Percentiles rank a stretch among this genome's conserved stretches.
Conservation (phyloP, 2,888 invertebrate genomes). For the Phytoseiulus persimilis region DNA sequence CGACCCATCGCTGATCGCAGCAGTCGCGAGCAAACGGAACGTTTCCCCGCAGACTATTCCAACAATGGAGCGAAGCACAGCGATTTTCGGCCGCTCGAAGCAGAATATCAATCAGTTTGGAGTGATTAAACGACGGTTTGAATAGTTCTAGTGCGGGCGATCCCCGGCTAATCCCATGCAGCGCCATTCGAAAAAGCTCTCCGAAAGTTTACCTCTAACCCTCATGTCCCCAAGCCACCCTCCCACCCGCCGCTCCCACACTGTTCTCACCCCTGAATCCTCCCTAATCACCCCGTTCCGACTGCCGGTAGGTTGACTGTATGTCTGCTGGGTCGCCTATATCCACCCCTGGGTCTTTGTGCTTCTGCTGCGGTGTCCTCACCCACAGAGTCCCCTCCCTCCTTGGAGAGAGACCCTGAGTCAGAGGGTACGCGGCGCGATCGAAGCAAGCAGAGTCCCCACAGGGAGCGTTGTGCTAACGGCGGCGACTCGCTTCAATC, state of each 20-base stretch:
- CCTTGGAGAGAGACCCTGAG: constrained; percentile 5
- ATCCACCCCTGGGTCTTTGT: neutral
- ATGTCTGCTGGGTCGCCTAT: neutral
- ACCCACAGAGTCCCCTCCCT: neutral
- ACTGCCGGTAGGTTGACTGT: neutral
- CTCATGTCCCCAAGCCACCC: neutral
- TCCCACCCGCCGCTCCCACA: neutral
- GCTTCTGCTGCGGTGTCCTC: neutral
- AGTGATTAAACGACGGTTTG: too few relatives aligned
- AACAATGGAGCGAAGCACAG: too few relatives aligned
- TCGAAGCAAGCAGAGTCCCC: neutral
- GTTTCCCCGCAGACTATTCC: too few relatives aligned
- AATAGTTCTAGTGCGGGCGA: too few relatives aligned
- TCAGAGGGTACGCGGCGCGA: constrained; percentile 5
- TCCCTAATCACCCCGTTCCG: neutral
- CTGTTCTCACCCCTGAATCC: neutral
- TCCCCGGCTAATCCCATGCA: neutral
- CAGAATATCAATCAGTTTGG: too few relatives aligned
- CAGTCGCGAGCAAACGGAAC: too few relatives aligned
- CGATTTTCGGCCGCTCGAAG: too few relatives aligned
- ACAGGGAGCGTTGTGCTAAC: neutral
- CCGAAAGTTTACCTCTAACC: neutral
- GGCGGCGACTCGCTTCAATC: neutral
- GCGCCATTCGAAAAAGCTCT: neutral
- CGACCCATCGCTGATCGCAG: too few relatives aligned